phyloP scores from a whole-genome alignment of 2,888 invertebrate species.

The Clunio marinus region DNA sequence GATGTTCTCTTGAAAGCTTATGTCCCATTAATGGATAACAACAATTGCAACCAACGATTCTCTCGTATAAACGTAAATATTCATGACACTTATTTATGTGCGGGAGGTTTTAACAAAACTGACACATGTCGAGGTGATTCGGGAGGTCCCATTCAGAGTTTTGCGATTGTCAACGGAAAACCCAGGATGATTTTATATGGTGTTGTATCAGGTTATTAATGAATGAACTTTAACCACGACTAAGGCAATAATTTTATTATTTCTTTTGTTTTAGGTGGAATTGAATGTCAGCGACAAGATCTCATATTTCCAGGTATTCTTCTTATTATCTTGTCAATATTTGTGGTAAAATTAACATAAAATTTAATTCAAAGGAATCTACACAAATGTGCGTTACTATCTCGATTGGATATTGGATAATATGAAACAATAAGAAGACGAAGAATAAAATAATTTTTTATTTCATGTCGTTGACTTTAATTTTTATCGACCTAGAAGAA shows the following conservation, averaged over 20 bases:
- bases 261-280: no score
- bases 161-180: background rate
- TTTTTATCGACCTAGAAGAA: background rate
- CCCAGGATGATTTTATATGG: constrained; percentile 5
- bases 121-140: constrained; percentile 22
- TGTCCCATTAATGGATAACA: constrained; percentile 15
- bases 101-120: constrained; percentile 29
- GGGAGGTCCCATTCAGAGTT: constrained; percentile 1
- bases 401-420: constrained; percentile 21
- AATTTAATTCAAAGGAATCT: constrained; percentile 9
- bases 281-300: background rate
- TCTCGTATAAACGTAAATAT: background rate
- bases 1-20: constrained; percentile 24
- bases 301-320: background rate
- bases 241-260: no score
- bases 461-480: background rate
- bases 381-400: constrained; percentile 22
- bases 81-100: constrained; percentile 13
- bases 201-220: constrained; percentile 14
- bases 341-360: background rate
- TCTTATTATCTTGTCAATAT: no score
- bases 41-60: background rate
- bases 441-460: background rate
- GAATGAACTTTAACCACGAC: no score
- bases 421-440: background rate